Evolutionary conservation across 2,888 invertebrate genomes (phyloP).

Genomic region (Microplitis manilae): DNA sequence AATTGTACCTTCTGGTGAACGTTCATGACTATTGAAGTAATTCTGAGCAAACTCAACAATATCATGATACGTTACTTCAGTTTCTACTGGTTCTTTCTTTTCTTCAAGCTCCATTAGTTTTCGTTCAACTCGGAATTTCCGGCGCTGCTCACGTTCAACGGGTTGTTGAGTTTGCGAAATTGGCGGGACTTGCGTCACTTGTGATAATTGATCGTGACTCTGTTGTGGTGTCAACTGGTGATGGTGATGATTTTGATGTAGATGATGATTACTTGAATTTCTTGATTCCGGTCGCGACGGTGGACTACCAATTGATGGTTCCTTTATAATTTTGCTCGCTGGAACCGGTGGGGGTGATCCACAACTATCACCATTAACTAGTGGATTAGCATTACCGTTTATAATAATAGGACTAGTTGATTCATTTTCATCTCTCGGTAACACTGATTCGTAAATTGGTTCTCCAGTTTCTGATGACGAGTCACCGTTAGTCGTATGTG

Average conservation of each 20-base stretch:
- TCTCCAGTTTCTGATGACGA: conserved; percentile 73
- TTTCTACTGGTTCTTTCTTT: conserved; percentile 73
- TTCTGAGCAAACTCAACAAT: conserved; percentile 95
- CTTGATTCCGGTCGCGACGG: conserved; percentile 61
- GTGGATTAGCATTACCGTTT: conserved; percentile 59
- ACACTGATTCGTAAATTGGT: conserved; percentile 90
- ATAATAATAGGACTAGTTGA: conserved; percentile 60
- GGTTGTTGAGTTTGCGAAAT: conserved; percentile 62
- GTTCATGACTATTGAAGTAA: conserved; percentile 91
- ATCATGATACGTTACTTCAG: conserved; percentile 78
- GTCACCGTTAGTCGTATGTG: conserved; percentile 54
- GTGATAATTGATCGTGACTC: conserved; percentile 49
- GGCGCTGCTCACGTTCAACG: conserved; percentile 83
- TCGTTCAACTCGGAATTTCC: conserved; percentile 88
- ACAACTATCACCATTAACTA: conserved; percentile 60
- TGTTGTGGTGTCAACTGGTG: conserved; percentile 52
- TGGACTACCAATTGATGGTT: conserved; percentile 57
- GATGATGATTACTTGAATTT: conserved; percentile 55
- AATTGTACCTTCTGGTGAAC: conserved; percentile 89
- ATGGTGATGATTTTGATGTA: conserved; percentile 48
- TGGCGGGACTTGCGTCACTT: conserved; percentile 50
- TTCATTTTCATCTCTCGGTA: conserved; percentile 78
- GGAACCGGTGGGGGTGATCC: conserved; percentile 62
- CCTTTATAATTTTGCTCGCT: conserved; percentile 61
- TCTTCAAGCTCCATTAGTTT: conserved; percentile 87